phyloP scores from a whole-genome alignment of 2,888 invertebrate genomes.

The Cryptocephalus primarius region DNA sequence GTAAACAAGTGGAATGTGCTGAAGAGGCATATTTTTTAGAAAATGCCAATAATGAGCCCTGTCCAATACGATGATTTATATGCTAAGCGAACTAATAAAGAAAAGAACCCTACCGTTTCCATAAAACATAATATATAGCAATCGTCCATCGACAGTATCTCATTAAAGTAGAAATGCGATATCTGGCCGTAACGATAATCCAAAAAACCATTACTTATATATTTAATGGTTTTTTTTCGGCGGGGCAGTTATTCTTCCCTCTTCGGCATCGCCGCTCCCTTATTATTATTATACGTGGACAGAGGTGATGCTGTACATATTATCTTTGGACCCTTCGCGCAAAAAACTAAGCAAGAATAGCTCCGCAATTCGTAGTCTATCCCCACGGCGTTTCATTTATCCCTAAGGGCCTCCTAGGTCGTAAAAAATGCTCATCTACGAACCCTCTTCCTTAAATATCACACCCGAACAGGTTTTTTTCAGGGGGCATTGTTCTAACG shows the following conservation, averaged over 20 bases:
- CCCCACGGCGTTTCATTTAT: constrained; percentile 35
- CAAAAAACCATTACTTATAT: constrained; percentile 27
- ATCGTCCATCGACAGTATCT: constrained; percentile 18
- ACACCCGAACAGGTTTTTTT: constrained; percentile 26
- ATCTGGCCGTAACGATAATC: constrained; percentile 26
- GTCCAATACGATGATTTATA: constrained; percentile 9
- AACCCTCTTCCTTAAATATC: constrained; percentile 28
- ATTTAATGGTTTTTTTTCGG: constrained; percentile 25
- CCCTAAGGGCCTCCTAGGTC: constrained; percentile 32
- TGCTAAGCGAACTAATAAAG: constrained; percentile 8
- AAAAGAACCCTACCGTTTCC: constrained; percentile 11
- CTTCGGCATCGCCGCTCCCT: constrained; percentile 12
- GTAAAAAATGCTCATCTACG: constrained; percentile 25
- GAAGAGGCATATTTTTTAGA: not conserved
- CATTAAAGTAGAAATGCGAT: constrained; percentile 27
- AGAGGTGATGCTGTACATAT: constrained; percentile 25
- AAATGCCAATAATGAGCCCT: constrained; percentile 6
- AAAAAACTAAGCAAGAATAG: constrained; percentile 35
- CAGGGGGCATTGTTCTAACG: constrained; percentile 12
- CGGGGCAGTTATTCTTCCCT: constrained; percentile 1
- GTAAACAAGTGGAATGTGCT: not conserved
- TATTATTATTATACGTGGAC: constrained; percentile 24
- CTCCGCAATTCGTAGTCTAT: constrained; percentile 34
- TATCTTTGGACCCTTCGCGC: constrained; percentile 27
- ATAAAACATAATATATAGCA: constrained; percentile 10